A percentile compares a stretch with the other conserved stretches of the same genome.
phyloP scores from a whole-genome alignment of 2,113 vertebrate species.

The Osmerus mordax region DNA sequence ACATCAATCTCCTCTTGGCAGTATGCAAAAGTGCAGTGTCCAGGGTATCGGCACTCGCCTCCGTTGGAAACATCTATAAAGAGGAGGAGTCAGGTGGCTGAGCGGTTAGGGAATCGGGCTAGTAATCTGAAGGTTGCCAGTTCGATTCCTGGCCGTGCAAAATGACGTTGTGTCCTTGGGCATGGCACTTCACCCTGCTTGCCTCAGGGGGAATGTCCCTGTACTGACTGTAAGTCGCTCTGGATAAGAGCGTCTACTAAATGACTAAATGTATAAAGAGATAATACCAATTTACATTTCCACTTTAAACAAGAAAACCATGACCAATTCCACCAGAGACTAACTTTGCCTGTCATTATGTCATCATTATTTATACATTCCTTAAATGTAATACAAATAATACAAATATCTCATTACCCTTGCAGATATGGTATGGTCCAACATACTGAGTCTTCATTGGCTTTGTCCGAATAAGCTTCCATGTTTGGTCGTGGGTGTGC shows the following conservation, averaged over 20 bases:
- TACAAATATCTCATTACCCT: conserved; percentile 75
- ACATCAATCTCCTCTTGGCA: conserved; percentile 98
- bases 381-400: too few species aligned
- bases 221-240: too few species aligned
- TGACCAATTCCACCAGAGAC: not conserved
- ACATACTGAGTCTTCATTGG: conserved; percentile 96
- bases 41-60: conserved; percentile 88
- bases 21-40: conserved; percentile 95
- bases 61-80: conserved; percentile 86
- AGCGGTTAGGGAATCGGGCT: too few species aligned
- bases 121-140: too few species aligned
- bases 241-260: too few species aligned
- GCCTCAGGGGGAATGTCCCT: too few species aligned
- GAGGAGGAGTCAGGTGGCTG: not conserved
- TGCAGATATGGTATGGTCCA: conserved; percentile 97
- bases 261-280: not conserved
- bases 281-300: not conserved
- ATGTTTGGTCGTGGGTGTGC: conserved; percentile 79
- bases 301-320: too few species aligned
- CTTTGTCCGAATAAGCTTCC: conserved; percentile 93
- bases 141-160: too few species aligned
- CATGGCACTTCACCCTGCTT: too few species aligned
- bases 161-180: too few species aligned
- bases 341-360: too few species aligned
- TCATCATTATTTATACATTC: too few species aligned